phyloP scores from a whole-genome alignment of 1,140 invertebrate genomes.

The Mya arenaria region DNA sequence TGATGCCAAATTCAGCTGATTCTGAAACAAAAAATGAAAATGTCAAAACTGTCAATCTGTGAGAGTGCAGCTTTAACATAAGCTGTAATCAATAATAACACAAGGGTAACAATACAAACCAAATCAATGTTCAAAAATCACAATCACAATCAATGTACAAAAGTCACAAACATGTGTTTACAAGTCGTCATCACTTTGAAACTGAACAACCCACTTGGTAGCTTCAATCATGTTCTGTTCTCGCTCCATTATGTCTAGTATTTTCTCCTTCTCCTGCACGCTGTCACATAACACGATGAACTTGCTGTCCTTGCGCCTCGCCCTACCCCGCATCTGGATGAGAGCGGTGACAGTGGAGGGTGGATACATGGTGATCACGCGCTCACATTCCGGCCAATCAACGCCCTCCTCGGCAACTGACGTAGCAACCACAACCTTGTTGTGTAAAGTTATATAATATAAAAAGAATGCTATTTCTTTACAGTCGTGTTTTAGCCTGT shows the following conservation, averaged over 20 bases:
- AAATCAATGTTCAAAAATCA: too few species aligned
- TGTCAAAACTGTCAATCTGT: too few species aligned
- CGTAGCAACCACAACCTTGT: conserved; percentile 75
- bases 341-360: conserved; percentile 74
- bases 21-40: too few species aligned
- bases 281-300: conserved; percentile 76
- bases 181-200: not conserved
- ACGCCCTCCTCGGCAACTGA: conserved; percentile 79
- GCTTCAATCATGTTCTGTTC: conserved; percentile 75
- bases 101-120: too few species aligned
- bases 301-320: conserved; percentile 72
- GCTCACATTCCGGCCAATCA: conserved; percentile 76
- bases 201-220: conserved; percentile 33
- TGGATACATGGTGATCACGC: conserved; percentile 77
- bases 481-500: too few species aligned
- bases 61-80: too few species aligned
- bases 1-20: too few species aligned
- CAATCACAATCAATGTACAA: too few species aligned
- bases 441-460: too few species aligned
- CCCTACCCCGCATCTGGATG: conserved; percentile 78
- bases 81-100: too few species aligned
- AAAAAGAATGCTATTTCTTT: too few species aligned
- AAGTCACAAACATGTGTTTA: too few species aligned
- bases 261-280: conserved; percentile 64
- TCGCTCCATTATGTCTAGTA: conserved; percentile 65